Evolutionary conservation across 2,113 vertebrate species (phyloP), one percentile per base, ranked within the genome.

Genomic region (Microcebus murinus): DNA sequence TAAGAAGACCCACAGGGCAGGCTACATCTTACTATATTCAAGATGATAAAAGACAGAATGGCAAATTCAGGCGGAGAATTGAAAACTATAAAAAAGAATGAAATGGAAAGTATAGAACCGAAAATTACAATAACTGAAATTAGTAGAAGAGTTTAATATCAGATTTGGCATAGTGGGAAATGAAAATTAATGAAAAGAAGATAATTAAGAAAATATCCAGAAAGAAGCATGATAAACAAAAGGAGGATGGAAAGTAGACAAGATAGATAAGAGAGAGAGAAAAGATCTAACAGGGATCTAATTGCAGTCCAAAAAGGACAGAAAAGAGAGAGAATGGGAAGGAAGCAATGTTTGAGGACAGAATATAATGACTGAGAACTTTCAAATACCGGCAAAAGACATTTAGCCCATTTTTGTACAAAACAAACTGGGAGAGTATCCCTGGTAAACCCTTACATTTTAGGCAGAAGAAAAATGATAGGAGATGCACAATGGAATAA

Each of bases 141-240:
- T 45, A 88, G 68, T 61, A 89, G 34, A 92, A 82, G 39, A 5
- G 27, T n/a, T 45, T 52, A 70, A 95, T 1, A 90, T 31, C 34
- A 83, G 70, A 68, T 89, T 70, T 84, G 79, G 63, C 48, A n/a
- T 79, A 77, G 31, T 8, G 63, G 61, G 21, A 89, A 89, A 67
- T 65, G 45, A 83, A 34, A 83, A 95, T 92, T 84, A 42, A 80
- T 92, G 85, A 80, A 34, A 84, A 65, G 15, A 65, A 92, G 42
- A 71, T 82, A 91, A 74, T 65, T 67, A 76, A 80, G 87, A 81
- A 87, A 84, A 71, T 87, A 83, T 20, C 10, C 39, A 57, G 71
- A 88, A 71, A 48, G 45, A 79, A 94, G 70, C 42, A 8, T 31
- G n/a, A 39, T 63, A 70, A 91, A 57, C 81, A 86, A 27, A 63